phyloP scores from a whole-genome alignment of 1,140 invertebrate genomes.

The Trachymyrmex septentrionalis region DNA sequence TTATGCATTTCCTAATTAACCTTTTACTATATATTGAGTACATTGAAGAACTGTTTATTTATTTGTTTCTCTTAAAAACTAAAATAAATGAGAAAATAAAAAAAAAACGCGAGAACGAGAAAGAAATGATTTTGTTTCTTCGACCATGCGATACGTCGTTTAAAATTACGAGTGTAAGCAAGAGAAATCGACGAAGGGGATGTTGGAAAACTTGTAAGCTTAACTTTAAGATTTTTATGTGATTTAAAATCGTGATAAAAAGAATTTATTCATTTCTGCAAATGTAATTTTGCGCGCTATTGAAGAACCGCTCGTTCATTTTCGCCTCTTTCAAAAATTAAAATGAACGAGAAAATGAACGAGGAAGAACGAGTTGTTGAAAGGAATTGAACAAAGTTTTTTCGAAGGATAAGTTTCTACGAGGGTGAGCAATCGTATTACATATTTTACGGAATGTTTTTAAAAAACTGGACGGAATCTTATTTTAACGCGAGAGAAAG shows the following conservation, averaged over 20 bases:
- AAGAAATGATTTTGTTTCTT: no score
- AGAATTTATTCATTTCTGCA: no score
- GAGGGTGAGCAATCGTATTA: neutral
- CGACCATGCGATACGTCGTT: no score
- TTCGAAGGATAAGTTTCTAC: neutral
- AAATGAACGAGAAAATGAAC: neutral
- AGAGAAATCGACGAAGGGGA: neutral
- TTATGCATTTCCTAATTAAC: no score
- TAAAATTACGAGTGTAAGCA: neutral
- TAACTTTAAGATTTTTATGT: neutral
- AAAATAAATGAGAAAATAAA: no score
- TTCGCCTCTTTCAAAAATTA: neutral
- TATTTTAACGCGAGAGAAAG: slow-evolving; percentile 20
- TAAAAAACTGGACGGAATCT: neutral
- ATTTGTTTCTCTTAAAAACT: no score
- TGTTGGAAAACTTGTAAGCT: neutral
- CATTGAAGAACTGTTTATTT: no score
- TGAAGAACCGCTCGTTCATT: neutral
- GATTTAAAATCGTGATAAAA: no score
- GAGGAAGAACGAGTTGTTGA: neutral
- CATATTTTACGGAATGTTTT: neutral
- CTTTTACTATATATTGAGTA: no score
- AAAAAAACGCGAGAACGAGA: no score
- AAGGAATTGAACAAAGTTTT: neutral
- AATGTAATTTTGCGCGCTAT: neutral